Evolutionary conservation across 2,797 vertebrate genomes (phyloP), one percentile per base, ranked within the genome.

Genomic region (Peromyscus eremicus): DNA sequence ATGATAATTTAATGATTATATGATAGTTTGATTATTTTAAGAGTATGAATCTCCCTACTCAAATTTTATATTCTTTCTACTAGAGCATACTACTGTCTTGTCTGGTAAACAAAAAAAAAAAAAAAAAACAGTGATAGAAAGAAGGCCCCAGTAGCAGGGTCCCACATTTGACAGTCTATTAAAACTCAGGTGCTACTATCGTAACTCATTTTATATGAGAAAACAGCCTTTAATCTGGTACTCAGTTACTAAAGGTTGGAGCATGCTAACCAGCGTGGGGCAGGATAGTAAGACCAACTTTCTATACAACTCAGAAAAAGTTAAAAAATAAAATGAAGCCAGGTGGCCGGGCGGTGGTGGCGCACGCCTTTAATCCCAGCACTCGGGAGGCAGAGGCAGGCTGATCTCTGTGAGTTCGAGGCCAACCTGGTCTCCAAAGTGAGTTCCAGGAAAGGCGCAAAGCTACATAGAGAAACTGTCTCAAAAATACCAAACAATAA

Each of bases 41-140:
- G 16, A 95, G 89, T 75, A 89, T 34, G 66, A 82, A 76, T 92
- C n/a, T 93, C 75, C 37, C 73, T 79, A 91, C 49, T 86, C 62
- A 95, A 94, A 91, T 82, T 95, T 75, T 90, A 83, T 46, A 12
- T 80, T 91, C 66, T 80, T 95, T 92, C 60, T 66, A 94, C 40
- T 97, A 93, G 12, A 83, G 16, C 60, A 93, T 52, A 82, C 34
- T 94, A 93, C 32, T 96, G 25, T 57, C 14, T 84, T 84, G 12
- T 91, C 81, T 95, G 55, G 21, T 80, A 96, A 96, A 95, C n/a
- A 95, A 55, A 95, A 95, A 49, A 10, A 49, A 49, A 49, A 95
- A 32, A 95, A 55, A 97, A 95, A 96, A 94, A 71, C 10, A 94
- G 84, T 32, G 85, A 80, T 12, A 34, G 23, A 55, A n/a, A 60